Evolutionary conservation across 2,888 invertebrate species (phyloP), one percentile per base, ranked within the genome.

Genomic region (Sepiola atlantica): DNA sequence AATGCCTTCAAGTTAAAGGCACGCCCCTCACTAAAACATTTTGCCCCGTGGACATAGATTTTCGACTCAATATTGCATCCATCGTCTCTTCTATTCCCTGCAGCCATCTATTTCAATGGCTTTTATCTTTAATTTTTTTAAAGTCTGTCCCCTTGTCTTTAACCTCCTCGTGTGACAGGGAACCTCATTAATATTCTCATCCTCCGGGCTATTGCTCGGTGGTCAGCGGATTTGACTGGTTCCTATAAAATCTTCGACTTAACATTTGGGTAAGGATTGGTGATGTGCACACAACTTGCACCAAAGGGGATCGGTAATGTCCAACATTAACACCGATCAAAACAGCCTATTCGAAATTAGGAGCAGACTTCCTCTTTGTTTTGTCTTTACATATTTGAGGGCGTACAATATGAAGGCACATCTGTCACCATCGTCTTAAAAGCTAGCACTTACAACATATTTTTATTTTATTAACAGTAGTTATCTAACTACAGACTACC

Each of bases 181-280:
- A 77, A 77, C n/a, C 77, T 77, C n/a, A 77, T 77, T 77, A 77
- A 77, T n/a, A 77, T 77, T 77, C 77, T 77, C n/a, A 77, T 77
- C 77, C 77, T 32, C n/a, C n/a, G 77, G 77, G 77, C 77, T 77
- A 77, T 77, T 32, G 77, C n/a, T n/a, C 77, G n/a, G 18, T 77
- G 77, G 77, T 77, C 77, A 77, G n/a, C 77, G 16, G 16, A 32
- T n/a, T 77, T 77, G 77, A 77, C 77, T 45, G 45, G 24, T 61
- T 61, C 24, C 24, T 61, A 24, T 61, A 61, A 61, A 77, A n/a
- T 77, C n/a, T 77, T n/a, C n/a, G 3, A 77, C 32, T 28, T 77
- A 77, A 18, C n/a, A 77, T 77, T 28, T 14, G 77, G 77, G 14
- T n/a, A 77, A n/a, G 77, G 77, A n/a, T 77, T 3, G 12, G 77